Evolutionary conservation across 2,113 vertebrate genomes (phyloP).

Genomic region (Lampris incognitus): DNA sequence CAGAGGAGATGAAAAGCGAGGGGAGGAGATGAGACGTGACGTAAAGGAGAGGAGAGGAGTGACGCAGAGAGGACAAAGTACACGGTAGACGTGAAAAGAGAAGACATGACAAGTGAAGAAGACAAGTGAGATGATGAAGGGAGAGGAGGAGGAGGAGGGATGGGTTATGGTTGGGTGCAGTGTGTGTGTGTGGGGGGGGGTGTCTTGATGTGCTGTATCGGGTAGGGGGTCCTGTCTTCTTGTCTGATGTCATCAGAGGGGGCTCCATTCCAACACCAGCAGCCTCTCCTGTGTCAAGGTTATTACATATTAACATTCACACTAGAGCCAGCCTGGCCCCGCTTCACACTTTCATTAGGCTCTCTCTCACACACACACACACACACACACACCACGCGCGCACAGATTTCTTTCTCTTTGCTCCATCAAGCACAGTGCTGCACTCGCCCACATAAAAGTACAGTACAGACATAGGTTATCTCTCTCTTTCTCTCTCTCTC

Average conservation of each 20-base stretch:
- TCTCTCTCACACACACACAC: background rate
- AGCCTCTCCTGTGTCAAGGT: slow-evolving; percentile 73
- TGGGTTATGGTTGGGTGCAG: background rate
- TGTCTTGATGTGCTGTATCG: slow-evolving; percentile 34
- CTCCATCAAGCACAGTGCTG: slow-evolving; percentile 42
- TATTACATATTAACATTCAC: slow-evolving; percentile 71
- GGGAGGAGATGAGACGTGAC: background rate
- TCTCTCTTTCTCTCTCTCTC: slow-evolving; percentile 15
- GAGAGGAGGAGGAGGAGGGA: background rate
- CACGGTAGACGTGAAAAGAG: background rate
- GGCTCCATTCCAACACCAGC: slow-evolving; percentile 40
- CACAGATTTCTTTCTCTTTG: slow-evolving; percentile 49
- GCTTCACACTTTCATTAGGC: slow-evolving; percentile 33
- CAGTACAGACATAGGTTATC: background rate
- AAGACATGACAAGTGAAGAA: background rate
- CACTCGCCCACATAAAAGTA: slow-evolving; percentile 6
- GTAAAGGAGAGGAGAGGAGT: background rate
- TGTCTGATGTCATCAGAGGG: slow-evolving; percentile 72
- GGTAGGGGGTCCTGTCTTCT: slow-evolving; percentile 52
- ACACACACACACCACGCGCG: slow-evolving; percentile 39
- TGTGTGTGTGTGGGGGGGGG: slow-evolving; percentile 6
- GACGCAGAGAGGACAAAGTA: too few relatives aligned
- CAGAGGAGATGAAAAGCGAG: background rate
- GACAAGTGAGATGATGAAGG: background rate
- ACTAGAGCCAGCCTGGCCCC: slow-evolving; percentile 40